A percentile compares a stretch with the other conserved stretches of the same genome.
Conservation (phyloP, 2,888 invertebrate species). For the Agonopterix arenella region DNA sequence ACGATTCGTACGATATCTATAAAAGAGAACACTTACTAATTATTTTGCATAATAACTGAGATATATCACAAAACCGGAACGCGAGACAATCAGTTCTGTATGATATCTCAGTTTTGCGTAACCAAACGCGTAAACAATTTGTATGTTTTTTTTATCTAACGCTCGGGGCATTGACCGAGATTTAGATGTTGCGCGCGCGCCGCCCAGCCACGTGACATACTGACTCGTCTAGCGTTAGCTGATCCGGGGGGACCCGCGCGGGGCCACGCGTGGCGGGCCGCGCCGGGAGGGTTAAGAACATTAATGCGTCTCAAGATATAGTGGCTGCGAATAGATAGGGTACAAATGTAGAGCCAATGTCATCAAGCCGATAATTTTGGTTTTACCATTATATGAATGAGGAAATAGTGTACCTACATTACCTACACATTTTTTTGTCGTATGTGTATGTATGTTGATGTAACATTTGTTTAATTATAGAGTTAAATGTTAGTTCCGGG, state of each 20-base stretch:
- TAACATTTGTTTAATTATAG: too few relatives aligned
- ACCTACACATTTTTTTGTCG: too few relatives aligned
- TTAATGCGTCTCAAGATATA: constrained; percentile 16
- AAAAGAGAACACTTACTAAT: constrained; percentile 1
- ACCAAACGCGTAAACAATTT: constrained; percentile 65
- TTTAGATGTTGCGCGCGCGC: constrained; percentile 67
- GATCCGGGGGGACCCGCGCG: constrained; percentile 18
- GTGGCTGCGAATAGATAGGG: constrained; percentile 37
- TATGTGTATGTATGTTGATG: too few relatives aligned
- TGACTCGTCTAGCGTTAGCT: constrained; percentile 36
- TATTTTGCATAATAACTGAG: not conserved
- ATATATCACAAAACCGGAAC: constrained; percentile 28
- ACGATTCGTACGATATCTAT: not conserved
- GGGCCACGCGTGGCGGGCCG: constrained; percentile 2
- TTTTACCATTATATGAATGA: constrained; percentile 21
- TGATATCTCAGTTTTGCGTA: constrained; percentile 52
- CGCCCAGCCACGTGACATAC: constrained; percentile 71
- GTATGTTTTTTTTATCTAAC: constrained; percentile 67
- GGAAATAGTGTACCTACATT: constrained; percentile 17
- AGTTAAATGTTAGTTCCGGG: too few relatives aligned
- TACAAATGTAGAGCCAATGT: constrained; percentile 68
- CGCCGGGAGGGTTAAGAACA: constrained; percentile 5
- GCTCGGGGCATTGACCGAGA: constrained; percentile 73
- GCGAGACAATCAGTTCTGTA: constrained; percentile 22
- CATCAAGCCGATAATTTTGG: constrained; percentile 48